Evolutionary conservation across 2,888 invertebrate genomes (phyloP).

Genomic region (Lepidochrysops patricia): DNA sequence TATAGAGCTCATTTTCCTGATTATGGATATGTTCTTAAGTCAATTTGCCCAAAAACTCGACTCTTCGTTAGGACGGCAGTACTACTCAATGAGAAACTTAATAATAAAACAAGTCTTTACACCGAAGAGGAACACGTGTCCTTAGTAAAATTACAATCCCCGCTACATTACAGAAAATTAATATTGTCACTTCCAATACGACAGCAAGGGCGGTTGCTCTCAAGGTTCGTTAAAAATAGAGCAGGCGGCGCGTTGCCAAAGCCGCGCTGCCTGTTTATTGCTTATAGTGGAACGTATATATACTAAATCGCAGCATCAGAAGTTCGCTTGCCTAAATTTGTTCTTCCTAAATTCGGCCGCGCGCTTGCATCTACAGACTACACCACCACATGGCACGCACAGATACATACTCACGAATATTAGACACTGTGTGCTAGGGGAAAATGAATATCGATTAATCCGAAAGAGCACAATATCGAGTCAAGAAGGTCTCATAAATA

Average conservation of each 20-base stretch:
- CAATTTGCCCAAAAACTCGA: no score
- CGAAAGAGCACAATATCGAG: no score
- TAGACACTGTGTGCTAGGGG: no score
- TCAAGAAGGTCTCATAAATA: no score
- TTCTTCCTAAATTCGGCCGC: constrained; percentile 46
- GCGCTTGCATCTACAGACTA: constrained; percentile 20
- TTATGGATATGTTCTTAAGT: no score
- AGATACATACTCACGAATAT: constrained; percentile 15
- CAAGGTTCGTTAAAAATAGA: constrained; percentile 72
- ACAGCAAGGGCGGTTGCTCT: constrained; percentile 67
- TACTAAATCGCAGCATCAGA: constrained; percentile 35
- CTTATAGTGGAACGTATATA: constrained; percentile 48
- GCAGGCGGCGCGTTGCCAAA: constrained; percentile 67
- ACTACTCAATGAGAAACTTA: no score
- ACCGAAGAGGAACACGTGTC: constrained; percentile 31
- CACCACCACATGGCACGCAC: constrained; percentile 26
- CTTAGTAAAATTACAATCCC: neutral
- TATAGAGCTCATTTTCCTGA: no score
- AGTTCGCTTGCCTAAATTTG: constrained; percentile 32
- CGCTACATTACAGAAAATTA: constrained; percentile 25
- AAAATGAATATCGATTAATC: no score
- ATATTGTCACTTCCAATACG: constrained; percentile 42
- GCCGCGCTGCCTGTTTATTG: constrained; percentile 59
- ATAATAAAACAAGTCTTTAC: no score
- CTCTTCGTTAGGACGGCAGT: no score